Percentiles rank a stretch among this genome's conserved stretches.
Evolutionary conservation across 2,888 invertebrate species (phyloP).

Genomic region (Oxyteleia sp.): DNA sequence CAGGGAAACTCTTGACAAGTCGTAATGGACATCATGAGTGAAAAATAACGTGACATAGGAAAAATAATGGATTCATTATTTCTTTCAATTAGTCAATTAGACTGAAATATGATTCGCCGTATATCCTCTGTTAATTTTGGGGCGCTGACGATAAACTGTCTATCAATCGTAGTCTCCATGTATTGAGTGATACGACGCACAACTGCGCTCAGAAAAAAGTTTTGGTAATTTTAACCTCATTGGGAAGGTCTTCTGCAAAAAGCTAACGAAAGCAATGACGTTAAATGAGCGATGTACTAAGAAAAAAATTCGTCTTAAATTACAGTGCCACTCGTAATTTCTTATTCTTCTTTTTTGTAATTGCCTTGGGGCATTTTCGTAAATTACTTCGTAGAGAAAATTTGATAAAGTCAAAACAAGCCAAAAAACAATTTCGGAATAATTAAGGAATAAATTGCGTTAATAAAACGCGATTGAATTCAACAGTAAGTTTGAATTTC

Average conservation of each 20-base stretch:
- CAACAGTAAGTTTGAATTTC: too few species aligned
- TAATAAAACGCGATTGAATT: too few species aligned
- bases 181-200: conserved; percentile 2
- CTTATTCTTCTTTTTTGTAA: too few species aligned
- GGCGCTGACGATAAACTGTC: conserved; percentile 33
- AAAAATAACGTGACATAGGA: conserved; percentile 2
- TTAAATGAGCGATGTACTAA: too few species aligned
- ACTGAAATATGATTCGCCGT: conserved; percentile 42
- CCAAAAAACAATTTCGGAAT: too few species aligned
- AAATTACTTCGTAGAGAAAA: too few species aligned
- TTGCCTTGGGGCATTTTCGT: too few species aligned
- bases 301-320: background rate
- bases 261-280: background rate
- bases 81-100: conserved; percentile 37
- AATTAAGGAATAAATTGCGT: too few species aligned
- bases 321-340: background rate
- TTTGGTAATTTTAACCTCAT: background rate
- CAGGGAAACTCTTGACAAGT: background rate
- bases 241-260: background rate
- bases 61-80: conserved; percentile 53
- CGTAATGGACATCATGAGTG: background rate
- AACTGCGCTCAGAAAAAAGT: conserved; percentile 5
- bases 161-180: conserved; percentile 3
- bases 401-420: too few species aligned
- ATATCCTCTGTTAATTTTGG: conserved; percentile 13